These are phyloP conservation scores for Drosophila maculinotata DNA, from an alignment of 2,888 invertebrate genomes.

Conservation along the genomic window DNA sequence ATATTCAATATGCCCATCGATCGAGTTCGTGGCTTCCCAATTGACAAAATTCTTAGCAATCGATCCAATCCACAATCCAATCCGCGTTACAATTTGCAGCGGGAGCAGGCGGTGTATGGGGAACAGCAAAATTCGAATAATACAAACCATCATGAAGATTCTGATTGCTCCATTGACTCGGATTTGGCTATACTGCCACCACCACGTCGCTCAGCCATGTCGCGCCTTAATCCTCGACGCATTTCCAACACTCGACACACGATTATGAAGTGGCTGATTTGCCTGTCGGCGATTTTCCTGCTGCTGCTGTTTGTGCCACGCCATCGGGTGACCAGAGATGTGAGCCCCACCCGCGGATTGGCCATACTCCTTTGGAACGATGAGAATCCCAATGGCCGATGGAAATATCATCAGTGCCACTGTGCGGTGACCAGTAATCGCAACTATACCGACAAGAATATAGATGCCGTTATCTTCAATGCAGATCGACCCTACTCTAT, in stretches of 20 bases:
- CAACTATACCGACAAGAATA: not conserved
- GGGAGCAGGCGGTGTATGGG: not conserved
- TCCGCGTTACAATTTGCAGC: not conserved
- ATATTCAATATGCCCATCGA: conserved; percentile 2
- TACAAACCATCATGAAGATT: not conserved
- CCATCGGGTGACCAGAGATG: not conserved
- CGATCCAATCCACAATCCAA: conserved; percentile 9
- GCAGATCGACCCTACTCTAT: conserved; percentile 46
- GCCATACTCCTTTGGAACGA: conserved; percentile 62
- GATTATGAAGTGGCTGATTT: conserved; percentile 23
- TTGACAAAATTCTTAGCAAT: conserved; percentile 27
- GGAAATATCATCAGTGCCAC: conserved; percentile 35
- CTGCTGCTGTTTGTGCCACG: conserved; percentile 20
- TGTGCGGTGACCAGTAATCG: conserved; percentile 50
- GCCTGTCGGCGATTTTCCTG: conserved; percentile 2
- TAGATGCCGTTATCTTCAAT: conserved; percentile 61
- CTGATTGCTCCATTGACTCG: not conserved
- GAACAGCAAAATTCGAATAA: not conserved
- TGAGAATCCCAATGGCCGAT: not conserved
- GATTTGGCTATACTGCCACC: conserved; percentile 34
- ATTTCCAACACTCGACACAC: not conserved
- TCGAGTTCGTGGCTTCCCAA: not conserved
- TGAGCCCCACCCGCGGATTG: not conserved
- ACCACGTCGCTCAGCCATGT: conserved; percentile 33
- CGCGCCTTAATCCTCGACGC: conserved; percentile 8